Evolutionary conservation across 2,888 invertebrate species (phyloP), one percentile per base, ranked within the genome.

Genomic region (Aspidiotus rigidus): DNA sequence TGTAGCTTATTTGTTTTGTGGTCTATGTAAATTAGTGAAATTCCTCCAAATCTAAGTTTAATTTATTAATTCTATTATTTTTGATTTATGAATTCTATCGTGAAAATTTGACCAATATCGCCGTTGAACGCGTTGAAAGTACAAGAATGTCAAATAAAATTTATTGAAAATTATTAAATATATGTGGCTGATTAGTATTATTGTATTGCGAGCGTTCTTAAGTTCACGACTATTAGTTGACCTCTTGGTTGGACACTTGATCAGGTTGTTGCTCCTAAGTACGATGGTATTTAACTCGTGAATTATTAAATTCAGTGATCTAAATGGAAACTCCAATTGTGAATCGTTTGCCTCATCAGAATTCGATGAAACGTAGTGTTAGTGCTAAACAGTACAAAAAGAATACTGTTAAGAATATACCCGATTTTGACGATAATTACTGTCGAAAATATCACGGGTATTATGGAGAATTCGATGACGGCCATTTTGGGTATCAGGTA

Each of bases 401-500:
- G 49, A 67, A 53, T 67, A 44, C 59, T 39, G 44, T 67, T 60
- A 67, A 67, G 53, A 67, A 60, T 60, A 60, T 67, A 44, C 42
- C 42, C 53, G 67, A 67, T 60, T 67, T 67, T 13, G 67, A 67
- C 9, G 67, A 67, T 49, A 53, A 42, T 67, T 57, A 59, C 44
- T 67, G 28, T 49, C 16, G 67, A 28, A 67, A 60, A 67, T 60
- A 57, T 60, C 60, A 67, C 49, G 67, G 67, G 17, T 67, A 59
- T 53, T 60, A 44, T 49, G 57, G 57, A 49, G 67, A 67, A 60
- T 67, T 67, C 53, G 67, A 67, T 41, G 67, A 67, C 67, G 67
- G 67, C 60, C 67, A 67, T 67, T 67, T 67, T 67, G 67, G 67
- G 60, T 67, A 67, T 16, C 67, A 67, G 60, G 67, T 67, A 67